Conservation (phyloP, 2,113 vertebrate species). For the Puffinus mauretanicus region DNA sequence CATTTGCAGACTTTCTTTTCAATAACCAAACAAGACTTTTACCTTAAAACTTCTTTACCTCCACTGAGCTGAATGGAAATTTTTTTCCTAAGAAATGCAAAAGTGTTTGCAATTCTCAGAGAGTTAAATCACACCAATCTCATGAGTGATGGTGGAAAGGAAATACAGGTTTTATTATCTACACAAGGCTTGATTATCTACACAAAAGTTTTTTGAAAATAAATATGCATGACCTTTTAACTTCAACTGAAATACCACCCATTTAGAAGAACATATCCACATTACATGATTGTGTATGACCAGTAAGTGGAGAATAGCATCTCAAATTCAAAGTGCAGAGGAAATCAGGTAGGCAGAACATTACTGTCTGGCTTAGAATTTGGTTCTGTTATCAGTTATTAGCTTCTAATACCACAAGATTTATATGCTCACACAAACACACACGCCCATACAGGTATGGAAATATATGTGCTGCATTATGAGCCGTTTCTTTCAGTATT, state of each 20-base stretch:
- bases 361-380: background rate
- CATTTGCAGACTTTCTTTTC: background rate
- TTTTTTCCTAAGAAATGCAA: background rate
- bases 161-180: background rate
- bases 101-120: background rate
- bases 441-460: background rate
- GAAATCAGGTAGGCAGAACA: background rate
- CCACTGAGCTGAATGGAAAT: background rate
- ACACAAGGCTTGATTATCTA: background rate
- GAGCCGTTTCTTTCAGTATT: background rate
- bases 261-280: background rate
- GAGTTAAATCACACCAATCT: background rate
- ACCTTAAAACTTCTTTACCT: background rate
- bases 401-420: background rate
- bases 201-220: background rate
- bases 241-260: background rate
- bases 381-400: background rate
- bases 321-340: background rate
- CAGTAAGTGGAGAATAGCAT: background rate
- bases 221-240: background rate
- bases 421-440: background rate
- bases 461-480: background rate
- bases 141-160: background rate
- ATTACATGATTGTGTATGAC: background rate
- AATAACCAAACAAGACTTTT: background rate